A percentile compares a stretch with the other conserved stretches of the same genome.
Conservation (phyloP, 1,140 invertebrate genomes). For the Stegodyphus mimosarum region DNA sequence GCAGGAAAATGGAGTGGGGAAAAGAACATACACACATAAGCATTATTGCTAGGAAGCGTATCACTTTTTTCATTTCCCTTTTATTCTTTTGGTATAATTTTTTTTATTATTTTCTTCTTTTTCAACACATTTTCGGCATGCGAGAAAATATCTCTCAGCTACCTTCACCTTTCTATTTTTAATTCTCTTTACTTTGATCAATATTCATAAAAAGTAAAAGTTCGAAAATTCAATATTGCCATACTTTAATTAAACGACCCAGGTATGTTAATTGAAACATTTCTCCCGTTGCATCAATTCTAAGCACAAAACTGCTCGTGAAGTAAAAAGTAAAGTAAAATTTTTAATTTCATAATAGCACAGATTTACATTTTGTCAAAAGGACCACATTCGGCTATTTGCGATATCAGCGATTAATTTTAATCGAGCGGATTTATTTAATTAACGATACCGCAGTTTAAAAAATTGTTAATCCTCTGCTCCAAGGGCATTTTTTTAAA, state of each 20-base stretch:
- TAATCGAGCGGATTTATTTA: constrained; percentile 57
- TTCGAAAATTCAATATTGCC: constrained; percentile 52
- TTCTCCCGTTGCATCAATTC: constrained; percentile 21
- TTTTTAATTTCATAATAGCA: constrained; percentile 56
- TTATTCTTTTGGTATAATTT: not conserved
- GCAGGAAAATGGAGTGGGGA: not conserved
- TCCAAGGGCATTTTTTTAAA: not conserved
- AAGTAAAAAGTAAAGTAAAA: constrained; percentile 19
- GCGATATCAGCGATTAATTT: constrained; percentile 50
- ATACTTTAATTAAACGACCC: constrained; percentile 50
- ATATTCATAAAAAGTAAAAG: constrained; percentile 42
- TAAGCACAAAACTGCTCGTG: not conserved
- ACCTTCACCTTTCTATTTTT: not conserved
- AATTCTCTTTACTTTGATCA: constrained; percentile 24
- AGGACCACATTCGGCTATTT: not conserved
- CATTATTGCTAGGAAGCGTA: constrained; percentile 18
- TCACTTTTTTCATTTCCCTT: constrained; percentile 2
- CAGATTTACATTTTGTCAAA: not conserved
- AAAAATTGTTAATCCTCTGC: constrained; percentile 48
- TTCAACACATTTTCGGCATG: not conserved
- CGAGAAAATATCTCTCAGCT: not conserved
- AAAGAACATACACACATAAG: constrained; percentile 19
- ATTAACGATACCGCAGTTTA: constrained; percentile 37
- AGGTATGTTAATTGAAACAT: constrained; percentile 55
- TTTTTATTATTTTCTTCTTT: not conserved